Evolutionary conservation across 1,140 invertebrate genomes (phyloP), one percentile per base, ranked within the genome.

Genomic region (Meteorus sp.): DNA sequence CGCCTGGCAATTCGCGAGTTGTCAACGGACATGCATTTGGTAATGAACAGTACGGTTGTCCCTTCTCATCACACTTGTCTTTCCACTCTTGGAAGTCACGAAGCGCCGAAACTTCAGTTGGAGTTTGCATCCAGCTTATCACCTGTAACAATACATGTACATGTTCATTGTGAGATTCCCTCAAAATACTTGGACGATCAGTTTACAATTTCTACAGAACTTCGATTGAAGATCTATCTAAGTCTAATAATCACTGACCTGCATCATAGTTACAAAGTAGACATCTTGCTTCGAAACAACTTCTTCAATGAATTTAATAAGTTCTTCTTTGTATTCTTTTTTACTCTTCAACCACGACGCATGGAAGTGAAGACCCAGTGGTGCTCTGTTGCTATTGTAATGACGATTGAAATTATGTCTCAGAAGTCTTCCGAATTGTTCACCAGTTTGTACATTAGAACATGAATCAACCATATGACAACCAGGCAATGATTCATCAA

Each of bases 91-190:
- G 87, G 85, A 96, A 96, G 70, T 96, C 94, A 67, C 92, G 84
- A 33, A 97, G 84, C 11, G 86, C 87, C 8, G 90, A 88, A 43
- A 95, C 68, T 75, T 96, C 92, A 2, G 93, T 95, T 33, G 95
- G 95, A 62, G 91, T 93, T 80, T 96, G 94, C 92, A 97, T 97
- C 95, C 95, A 98, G 80, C 97, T 94, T 69, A 98, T 92, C 6
- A 97, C 94, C 83, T 89, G 64, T 59, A 56, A 27, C 51, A 51
- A 1, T 19, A 9, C 4, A n/a, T 0, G 1, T 23, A 45, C 4
- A 20, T 25, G 4, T 8, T 45, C 13, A 15, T 45, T 51, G 9
- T 31, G 5, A 51, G 11, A n/a, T 11, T 97, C 94, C 94, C 97
- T 80, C 97, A 93, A 69, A 97, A 92, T 7, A 97, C 93, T 83